Conservation (phyloP, 2,113 vertebrate genomes). For the Erpornis zantholeuca region DNA sequence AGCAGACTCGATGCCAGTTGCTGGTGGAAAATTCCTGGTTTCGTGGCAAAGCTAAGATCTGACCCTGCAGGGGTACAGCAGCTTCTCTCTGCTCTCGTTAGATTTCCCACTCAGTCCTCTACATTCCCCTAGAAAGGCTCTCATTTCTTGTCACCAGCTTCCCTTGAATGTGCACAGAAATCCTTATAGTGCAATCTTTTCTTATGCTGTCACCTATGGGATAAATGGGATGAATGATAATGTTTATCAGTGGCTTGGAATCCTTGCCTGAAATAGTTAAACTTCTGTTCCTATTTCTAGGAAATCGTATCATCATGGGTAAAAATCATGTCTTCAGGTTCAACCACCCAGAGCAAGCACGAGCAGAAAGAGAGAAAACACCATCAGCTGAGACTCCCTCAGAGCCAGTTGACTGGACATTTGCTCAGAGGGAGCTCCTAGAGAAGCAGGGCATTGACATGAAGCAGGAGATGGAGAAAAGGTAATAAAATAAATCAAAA, state of each 20-base stretch:
- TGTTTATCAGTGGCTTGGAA: not conserved
- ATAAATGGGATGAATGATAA: not conserved
- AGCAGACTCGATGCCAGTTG: slow-evolving; percentile 7
- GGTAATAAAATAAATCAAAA: slow-evolving; percentile 69
- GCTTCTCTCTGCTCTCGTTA: not conserved
- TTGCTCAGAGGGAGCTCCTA: slow-evolving; percentile 95
- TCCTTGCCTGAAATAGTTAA: not conserved
- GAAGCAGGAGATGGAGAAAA: slow-evolving; percentile 99
- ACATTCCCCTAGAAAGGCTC: not conserved
- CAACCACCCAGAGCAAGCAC: slow-evolving; percentile 97
- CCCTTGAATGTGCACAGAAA: not conserved
- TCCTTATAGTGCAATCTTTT: not conserved
- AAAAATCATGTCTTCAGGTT: slow-evolving; percentile 99
- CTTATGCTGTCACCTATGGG: not conserved
- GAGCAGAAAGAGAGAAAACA: slow-evolving; percentile 95
- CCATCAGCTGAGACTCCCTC: slow-evolving; percentile 96
- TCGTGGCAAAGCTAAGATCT: not conserved
- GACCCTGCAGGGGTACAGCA: not conserved
- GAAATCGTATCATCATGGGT: slow-evolving; percentile 99
- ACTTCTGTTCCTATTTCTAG: slow-evolving; percentile 57
- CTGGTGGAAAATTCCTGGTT: slow-evolving; percentile 37
- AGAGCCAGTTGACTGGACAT: slow-evolving; percentile 98
- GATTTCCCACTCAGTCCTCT: not conserved
- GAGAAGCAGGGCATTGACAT: slow-evolving; percentile 99
- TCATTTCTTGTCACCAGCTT: not conserved